Base-by-base conservation (phyloP, 2,888 invertebrate genomes). In the Pterobdella sp. region DNA sequence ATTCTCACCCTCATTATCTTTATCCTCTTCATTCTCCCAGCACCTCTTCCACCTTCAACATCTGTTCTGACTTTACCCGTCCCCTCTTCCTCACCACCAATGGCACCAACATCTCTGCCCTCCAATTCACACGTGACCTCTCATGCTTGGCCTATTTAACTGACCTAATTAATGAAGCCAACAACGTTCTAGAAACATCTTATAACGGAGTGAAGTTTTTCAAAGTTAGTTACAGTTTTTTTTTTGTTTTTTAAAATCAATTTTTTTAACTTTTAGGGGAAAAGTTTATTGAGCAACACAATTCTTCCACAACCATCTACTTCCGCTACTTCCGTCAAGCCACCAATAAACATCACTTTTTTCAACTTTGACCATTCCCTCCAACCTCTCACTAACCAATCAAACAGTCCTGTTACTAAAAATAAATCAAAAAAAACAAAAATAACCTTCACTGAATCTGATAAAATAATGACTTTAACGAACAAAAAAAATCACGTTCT, bases 81-180 rank as follows among this genome's bases (percentile, higher is more conserved):
- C 82, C 82, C 65, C 78, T 82, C 35, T 71, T 83, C 63, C 79
- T 82, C 31, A 81, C 79, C 76, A 81, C 81, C n/a, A 83, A 83
- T 77, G 83, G 83, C 32, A 82, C 79, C 78, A 78, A 80, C 77
- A 82, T 83, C 1, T 81, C 81, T 0, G 80, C 81, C 10, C 73
- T 79, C 1, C 80, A 80, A 72, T 76, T 81, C 34, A 79, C 80
- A 29, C 77, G 76, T 7, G 80, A 82, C 34, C 75, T 80, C 67
- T 79, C 78, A 68, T 78, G 78, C 63, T 74, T 81, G n/a, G n/a
- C n/a, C n/a, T n/a, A n/a, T n/a, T n/a, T n/a, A n/a, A n/a, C n/a
- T n/a, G n/a, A n/a, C n/a, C n/a, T n/a, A n/a, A n/a, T n/a, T n/a
- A n/a, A n/a, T n/a, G n/a, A n/a, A n/a, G n/a, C n/a, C n/a, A n/a